A percentile compares a stretch with the other conserved stretches of the same genome.
phyloP scores from a whole-genome alignment of 2,888 invertebrate genomes.

The Chloroclystis v-ata region DNA sequence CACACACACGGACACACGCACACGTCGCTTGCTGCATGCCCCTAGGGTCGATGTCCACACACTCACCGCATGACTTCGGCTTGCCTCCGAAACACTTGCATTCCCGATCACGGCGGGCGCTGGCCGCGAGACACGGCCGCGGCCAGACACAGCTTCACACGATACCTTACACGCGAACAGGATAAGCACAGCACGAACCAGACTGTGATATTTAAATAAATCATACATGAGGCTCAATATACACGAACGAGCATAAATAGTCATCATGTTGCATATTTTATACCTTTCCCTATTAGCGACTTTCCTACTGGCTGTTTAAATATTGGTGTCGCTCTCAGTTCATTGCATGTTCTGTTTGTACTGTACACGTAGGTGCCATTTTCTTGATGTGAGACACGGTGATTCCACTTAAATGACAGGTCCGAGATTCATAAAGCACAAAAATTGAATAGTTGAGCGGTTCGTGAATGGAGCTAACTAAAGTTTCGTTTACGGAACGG shows the following conservation, averaged over 20 bases:
- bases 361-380: slow-evolving; percentile 47
- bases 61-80: slow-evolving; percentile 71
- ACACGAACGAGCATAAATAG: slow-evolving; percentile 67
- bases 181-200: slow-evolving; percentile 65
- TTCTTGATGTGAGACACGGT: slow-evolving; percentile 45
- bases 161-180: slow-evolving; percentile 72
- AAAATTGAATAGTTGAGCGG: slow-evolving; percentile 50
- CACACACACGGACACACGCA: slow-evolving; percentile 60
- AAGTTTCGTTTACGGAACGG: slow-evolving; percentile 46
- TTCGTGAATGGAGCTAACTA: slow-evolving; percentile 43
- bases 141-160: slow-evolving; percentile 72
- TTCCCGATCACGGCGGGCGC: slow-evolving; percentile 74
- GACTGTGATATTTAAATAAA: slow-evolving; percentile 39
- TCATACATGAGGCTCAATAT: slow-evolving; percentile 59
- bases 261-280: slow-evolving; percentile 76
- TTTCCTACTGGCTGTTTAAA: slow-evolving; percentile 25
- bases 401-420: slow-evolving; percentile 53
- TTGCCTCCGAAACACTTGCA: slow-evolving; percentile 70
- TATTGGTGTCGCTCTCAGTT: slow-evolving; percentile 63
- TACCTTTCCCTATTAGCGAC: slow-evolving; percentile 77
- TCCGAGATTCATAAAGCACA: slow-evolving; percentile 61
- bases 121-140: slow-evolving; percentile 49
- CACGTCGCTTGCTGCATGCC: slow-evolving; percentile 70
- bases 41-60: slow-evolving; percentile 59
- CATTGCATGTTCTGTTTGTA: slow-evolving; percentile 61